A percentile compares a stretch with the other conserved stretches of the same genome.
Conservation (phyloP, 2,888 invertebrate genomes). For the Noctua fimbriata region DNA sequence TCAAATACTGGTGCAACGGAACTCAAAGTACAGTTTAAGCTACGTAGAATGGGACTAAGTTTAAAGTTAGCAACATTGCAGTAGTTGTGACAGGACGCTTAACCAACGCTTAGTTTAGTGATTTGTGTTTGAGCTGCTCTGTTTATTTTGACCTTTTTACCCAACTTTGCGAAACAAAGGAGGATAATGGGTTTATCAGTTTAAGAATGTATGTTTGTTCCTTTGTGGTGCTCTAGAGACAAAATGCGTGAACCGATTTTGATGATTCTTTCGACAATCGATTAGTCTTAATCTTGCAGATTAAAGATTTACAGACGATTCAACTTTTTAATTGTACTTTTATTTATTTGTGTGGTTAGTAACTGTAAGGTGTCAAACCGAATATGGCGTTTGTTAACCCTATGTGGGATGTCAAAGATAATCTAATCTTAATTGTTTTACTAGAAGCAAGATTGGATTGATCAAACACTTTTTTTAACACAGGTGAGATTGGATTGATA, state of each 20-base stretch:
- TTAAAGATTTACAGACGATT: background rate
- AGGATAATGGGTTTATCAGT: background rate
- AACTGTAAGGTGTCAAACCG: no score
- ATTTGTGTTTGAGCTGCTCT: constrained; percentile 42
- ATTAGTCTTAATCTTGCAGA: background rate
- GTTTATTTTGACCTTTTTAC: constrained; percentile 5
- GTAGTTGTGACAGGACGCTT: constrained; percentile 57
- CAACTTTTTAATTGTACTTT: no score
- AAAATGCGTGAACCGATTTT: background rate
- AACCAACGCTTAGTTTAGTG: constrained; percentile 38
- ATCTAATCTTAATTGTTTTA: no score
- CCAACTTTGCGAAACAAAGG: background rate
- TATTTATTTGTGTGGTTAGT: no score
- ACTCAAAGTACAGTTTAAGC: constrained; percentile 56
- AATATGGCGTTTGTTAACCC: no score
- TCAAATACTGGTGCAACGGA: constrained; percentile 43
- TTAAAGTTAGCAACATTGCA: constrained; percentile 52
- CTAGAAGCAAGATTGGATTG: no score
- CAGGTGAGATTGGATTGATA: no score
- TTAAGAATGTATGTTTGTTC: background rate
- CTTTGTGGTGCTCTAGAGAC: background rate
- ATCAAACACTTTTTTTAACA: no score
- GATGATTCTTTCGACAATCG: background rate
- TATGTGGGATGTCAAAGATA: no score
- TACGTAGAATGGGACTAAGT: constrained; percentile 49